Base-by-base conservation (phyloP, 1,140 invertebrate species). In the Drosophila takahashii region DNA sequence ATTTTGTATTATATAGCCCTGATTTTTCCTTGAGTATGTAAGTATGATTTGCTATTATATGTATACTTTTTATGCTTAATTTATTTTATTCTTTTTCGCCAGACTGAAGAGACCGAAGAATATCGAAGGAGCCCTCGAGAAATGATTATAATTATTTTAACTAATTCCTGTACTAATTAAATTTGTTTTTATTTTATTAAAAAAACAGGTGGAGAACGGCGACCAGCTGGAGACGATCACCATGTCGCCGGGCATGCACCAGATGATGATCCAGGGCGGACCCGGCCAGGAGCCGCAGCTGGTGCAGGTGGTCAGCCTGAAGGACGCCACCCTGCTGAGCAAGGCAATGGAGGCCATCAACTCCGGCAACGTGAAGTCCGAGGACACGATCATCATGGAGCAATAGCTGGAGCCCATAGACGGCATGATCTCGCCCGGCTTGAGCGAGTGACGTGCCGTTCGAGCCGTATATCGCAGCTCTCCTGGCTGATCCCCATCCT, bases 291-390 rank as follows among this genome's bases (percentile, higher is more conserved):
- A 96, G 78, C 95, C 95, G 42, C 96, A 96, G 92, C 95, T 96
- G 64, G 93, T 97, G 66, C 96, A 97, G 92, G 96, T 97, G 65
- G 94, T 97, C 76, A 96, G 96, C 52, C 93, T 96, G 37, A 97
- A 97, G 92, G 96, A 97, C 92, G 95, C 96, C 62, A 96, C 96
- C 52, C 95, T 95, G 42, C 93, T 97, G 42, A 96, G 95, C 66
- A 96, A 96, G 92, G 95, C 95, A 45, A 96, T 96, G 94, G 95
- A 94, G 78, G 94, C 92, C 18, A 94, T 95, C 36, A 92, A 93
- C 37, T 78, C 83, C 29, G 90, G 91, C 42, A 92, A 93, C 78
- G 93, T 93, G 16, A 94, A 92, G 77, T 78, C 77, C 48, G 91
- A 92, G 72, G 91, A 92, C 44, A 92, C 91, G 15, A 92, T 92